Evolutionary conservation across 2,888 invertebrate species (phyloP).

Genomic region (Cheilosia variabilis): DNA sequence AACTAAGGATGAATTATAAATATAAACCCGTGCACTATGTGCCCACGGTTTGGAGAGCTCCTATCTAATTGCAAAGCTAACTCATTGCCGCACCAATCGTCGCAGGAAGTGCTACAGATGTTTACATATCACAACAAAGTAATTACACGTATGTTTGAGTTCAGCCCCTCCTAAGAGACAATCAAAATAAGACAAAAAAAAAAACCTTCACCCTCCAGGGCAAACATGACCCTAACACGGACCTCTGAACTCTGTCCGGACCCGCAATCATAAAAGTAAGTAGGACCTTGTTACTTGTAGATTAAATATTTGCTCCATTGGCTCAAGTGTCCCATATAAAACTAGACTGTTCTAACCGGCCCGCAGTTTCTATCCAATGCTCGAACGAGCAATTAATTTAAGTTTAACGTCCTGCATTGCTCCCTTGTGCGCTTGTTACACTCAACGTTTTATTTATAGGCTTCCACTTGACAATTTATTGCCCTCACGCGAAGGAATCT

Average conservation of each 20-base stretch:
- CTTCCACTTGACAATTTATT: conserved; percentile 77
- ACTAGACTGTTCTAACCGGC: not conserved
- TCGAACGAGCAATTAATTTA: conserved; percentile 56
- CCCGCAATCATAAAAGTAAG: conserved; percentile 37
- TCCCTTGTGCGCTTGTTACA: conserved; percentile 42
- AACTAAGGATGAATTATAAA: too few relatives aligned
- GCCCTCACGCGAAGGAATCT: conserved; percentile 49
- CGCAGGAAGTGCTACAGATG: conserved; percentile 1
- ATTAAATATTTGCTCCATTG: conserved; percentile 53
- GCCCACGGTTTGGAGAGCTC: not conserved
- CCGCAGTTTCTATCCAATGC: conserved; percentile 15
- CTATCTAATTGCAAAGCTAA: not conserved
- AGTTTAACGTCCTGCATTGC: conserved; percentile 41
- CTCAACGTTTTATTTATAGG: conserved; percentile 76
- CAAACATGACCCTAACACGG: conserved; percentile 1
- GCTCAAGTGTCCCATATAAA: conserved; percentile 5
- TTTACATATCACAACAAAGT: not conserved
- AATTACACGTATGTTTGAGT: conserved; percentile 1
- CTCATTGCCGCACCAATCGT: not conserved
- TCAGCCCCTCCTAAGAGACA: not conserved
- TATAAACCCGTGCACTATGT: too few relatives aligned
- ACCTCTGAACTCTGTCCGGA: not conserved
- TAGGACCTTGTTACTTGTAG: conserved; percentile 38
- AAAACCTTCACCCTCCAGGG: not conserved
- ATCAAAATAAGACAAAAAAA: not conserved